These are phyloP conservation scores for Xiphophorus couchianus DNA, from an alignment of 2,113 vertebrate species.

Conservation along the genomic window DNA sequence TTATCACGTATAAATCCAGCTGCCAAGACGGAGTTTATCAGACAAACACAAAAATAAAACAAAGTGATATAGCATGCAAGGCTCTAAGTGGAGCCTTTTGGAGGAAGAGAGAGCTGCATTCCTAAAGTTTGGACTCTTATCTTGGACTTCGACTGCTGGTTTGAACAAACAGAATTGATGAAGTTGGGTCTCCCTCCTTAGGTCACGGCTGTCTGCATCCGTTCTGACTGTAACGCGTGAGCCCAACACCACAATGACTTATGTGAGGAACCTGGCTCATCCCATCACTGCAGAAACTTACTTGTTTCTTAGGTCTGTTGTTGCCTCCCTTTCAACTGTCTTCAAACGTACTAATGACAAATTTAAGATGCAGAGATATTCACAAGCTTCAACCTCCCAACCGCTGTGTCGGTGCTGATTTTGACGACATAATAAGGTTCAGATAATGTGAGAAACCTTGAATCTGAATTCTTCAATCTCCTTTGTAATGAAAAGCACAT, in stretches of 20 bases:
- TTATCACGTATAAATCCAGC: too few relatives aligned
- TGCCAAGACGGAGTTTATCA: too few relatives aligned
- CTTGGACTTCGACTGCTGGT: background rate
- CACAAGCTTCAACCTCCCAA: background rate
- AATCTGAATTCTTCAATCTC: background rate
- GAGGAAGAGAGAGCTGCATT: background rate
- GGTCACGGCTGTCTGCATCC: too few relatives aligned
- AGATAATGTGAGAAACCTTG: background rate
- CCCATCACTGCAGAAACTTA: background rate
- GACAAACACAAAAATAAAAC: too few relatives aligned
- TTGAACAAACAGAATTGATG: background rate
- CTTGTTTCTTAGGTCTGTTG: background rate
- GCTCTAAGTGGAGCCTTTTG: background rate
- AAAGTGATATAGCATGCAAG: too few relatives aligned
- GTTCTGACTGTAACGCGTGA: background rate
- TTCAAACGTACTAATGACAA: background rate
- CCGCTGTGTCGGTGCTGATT: background rate
- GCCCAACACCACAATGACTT: background rate
- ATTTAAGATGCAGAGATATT: background rate
- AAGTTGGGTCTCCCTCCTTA: background rate
- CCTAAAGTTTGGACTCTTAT: background rate
- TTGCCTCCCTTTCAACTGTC: background rate
- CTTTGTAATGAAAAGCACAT: background rate
- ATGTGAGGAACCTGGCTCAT: background rate
- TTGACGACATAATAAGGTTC: background rate